Conservation (phyloP, 2,797 vertebrate species). For the Chaenodraco wilsoni region DNA sequence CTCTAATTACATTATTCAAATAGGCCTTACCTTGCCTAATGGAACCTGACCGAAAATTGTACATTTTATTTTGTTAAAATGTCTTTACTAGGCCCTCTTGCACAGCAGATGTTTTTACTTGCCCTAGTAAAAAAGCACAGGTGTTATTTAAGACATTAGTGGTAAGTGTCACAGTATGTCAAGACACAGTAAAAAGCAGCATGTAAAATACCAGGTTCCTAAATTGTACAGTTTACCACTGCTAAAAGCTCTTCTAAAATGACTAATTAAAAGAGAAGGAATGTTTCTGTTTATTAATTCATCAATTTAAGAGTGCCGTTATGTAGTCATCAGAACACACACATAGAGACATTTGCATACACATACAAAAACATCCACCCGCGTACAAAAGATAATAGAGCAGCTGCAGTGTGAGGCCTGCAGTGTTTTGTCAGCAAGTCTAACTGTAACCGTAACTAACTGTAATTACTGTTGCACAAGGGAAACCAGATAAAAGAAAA, state of each 20-base stretch:
- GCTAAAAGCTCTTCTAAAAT: not conserved
- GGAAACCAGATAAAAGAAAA: constrained; percentile 50
- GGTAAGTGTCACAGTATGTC: not conserved
- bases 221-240: not conserved
- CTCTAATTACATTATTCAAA: too few species aligned
- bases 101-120: not conserved
- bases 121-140: not conserved
- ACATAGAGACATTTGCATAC: constrained; percentile 37
- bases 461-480: constrained; percentile 73
- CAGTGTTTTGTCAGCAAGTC: constrained; percentile 77
- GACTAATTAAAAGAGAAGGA: not conserved
- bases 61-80: not conserved
- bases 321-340: constrained; percentile 20
- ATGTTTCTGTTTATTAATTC: not conserved
- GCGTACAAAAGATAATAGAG: constrained; percentile 46
- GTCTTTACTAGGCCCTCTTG: not conserved
- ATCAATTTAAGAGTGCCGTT: constrained; percentile 9
- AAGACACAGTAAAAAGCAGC: not conserved
- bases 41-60: not conserved
- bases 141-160: not conserved
- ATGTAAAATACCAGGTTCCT: not conserved
- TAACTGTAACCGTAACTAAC: constrained; percentile 65
- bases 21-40: too few species aligned
- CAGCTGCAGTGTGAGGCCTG: constrained; percentile 60
- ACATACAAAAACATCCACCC: constrained; percentile 35